phyloP scores from a whole-genome alignment of 2,888 invertebrate species.

The Polylopha cassiicola region DNA sequence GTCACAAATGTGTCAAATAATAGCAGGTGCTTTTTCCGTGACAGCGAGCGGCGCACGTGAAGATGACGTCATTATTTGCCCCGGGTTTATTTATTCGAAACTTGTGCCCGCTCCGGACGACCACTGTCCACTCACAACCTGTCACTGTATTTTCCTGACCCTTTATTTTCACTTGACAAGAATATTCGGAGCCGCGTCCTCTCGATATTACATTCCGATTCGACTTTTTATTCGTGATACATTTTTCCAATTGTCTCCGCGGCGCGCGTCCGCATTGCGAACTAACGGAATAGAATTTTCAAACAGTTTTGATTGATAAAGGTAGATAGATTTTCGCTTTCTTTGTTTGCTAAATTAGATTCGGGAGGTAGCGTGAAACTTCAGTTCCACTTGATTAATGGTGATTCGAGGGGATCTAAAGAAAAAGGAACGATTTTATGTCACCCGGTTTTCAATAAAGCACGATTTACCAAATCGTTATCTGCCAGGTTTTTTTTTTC shows the following conservation, averaged over 20 bases:
- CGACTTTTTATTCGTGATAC: constrained; percentile 75
- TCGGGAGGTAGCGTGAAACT: constrained; percentile 67
- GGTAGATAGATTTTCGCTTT: constrained; percentile 74
- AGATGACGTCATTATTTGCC: constrained; percentile 62
- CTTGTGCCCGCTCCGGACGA: constrained; percentile 61
- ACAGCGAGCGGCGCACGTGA: constrained; percentile 51
- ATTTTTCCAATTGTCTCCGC: constrained; percentile 73
- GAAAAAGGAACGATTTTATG: constrained; percentile 56
- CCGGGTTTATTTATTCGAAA: constrained; percentile 70
- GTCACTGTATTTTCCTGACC: constrained; percentile 71
- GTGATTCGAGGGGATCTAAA: constrained; percentile 53
- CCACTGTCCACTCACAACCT: constrained; percentile 71
- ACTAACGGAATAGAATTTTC: constrained; percentile 74
- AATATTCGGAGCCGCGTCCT: constrained; percentile 66
- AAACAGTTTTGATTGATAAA: constrained; percentile 76
- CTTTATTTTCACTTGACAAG: constrained; percentile 76
- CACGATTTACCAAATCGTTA: constrained; percentile 46
- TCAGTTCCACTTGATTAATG: constrained; percentile 73
- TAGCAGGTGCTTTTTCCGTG: constrained; percentile 52
- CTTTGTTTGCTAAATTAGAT: constrained; percentile 75
- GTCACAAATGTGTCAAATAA: constrained; percentile 58
- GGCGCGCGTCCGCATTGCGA: constrained; percentile 59
- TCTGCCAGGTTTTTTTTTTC: constrained; percentile 38
- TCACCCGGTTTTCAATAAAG: constrained; percentile 49
- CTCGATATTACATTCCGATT: constrained; percentile 74